Conservation (phyloP, 2,113 vertebrate species). For the Desmodus rotundus region DNA sequence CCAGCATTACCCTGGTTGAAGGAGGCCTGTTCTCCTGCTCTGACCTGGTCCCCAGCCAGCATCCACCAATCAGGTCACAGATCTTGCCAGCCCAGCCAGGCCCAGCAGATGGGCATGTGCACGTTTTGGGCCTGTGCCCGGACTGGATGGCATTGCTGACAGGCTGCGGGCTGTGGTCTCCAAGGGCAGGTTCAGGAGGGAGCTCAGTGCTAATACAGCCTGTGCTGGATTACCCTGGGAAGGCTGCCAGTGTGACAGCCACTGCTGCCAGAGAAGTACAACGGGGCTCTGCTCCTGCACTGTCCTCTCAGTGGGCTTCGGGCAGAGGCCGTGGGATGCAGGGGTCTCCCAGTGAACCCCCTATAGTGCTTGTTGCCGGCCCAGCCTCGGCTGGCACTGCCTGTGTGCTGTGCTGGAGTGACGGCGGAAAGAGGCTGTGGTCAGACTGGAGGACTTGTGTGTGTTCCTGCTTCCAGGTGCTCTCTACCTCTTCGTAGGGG, state of each 20-base stretch:
- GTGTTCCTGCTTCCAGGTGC: neutral
- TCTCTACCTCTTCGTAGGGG: neutral
- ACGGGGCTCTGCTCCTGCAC: neutral
- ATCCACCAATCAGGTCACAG: constrained; percentile 33
- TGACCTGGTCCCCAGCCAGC: neutral
- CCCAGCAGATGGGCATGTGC: constrained; percentile 73
- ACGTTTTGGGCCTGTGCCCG: constrained; percentile 41
- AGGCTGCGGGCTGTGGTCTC: constrained; percentile 64
- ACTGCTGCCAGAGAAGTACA: neutral
- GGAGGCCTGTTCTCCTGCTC: neutral
- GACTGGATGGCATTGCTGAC: constrained; percentile 55
- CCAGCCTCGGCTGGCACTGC: neutral
- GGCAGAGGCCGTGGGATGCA: neutral
- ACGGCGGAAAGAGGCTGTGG: neutral
- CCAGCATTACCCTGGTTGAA: neutral
- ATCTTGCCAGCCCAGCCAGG: constrained; percentile 40
- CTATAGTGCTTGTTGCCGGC: neutral
- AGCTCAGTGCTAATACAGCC: constrained; percentile 58
- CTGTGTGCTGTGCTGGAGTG: neutral
- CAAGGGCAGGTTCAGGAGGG: constrained; percentile 64
- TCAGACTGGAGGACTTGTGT: neutral
- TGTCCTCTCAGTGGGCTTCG: neutral
- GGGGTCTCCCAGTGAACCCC: neutral
- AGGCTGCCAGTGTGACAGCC: neutral
- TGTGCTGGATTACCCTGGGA: constrained; percentile 45